A percentile compares a stretch with the other conserved stretches of the same genome.
Evolutionary conservation across 2,113 vertebrate species (phyloP).

Genomic region (Conger conger): DNA sequence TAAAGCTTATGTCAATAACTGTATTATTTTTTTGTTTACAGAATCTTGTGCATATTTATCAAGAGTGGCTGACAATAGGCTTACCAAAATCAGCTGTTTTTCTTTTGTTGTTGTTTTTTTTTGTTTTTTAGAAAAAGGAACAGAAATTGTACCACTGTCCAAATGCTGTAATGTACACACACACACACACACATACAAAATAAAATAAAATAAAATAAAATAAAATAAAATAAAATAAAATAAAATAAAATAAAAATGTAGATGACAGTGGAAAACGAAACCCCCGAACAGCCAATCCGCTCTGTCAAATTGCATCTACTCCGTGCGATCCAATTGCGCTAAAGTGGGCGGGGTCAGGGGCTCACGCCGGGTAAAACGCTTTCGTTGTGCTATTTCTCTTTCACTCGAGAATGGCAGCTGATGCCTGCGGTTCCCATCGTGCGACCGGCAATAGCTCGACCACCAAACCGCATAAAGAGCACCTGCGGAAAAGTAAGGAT

Average conservation of each 20-base stretch:
- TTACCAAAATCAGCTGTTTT: not conserved
- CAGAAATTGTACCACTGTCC: no score
- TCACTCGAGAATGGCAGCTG: constrained; percentile 80
- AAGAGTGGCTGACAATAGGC: no score
- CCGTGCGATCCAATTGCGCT: constrained; percentile 44
- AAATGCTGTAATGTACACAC: no score
- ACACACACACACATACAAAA: no score
- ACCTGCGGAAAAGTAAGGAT: constrained; percentile 71
- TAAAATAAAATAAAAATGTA: not conserved
- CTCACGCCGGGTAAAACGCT: constrained; percentile 37
- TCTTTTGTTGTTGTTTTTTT: not conserved
- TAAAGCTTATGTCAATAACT: no score
- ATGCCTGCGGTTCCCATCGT: constrained; percentile 69
- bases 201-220: not conserved
- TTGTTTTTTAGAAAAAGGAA: no score
- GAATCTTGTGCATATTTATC: no score
- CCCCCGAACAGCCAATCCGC: constrained; percentile 43
- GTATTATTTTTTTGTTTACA: no score
- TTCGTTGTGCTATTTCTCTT: constrained; percentile 35
- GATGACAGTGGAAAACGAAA: not conserved
- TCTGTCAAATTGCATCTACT: not conserved
- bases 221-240: not conserved
- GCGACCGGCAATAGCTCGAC: constrained; percentile 43
- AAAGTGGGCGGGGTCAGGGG: constrained; percentile 36
- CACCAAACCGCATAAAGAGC: constrained; percentile 58